Evolutionary conservation across 2,888 invertebrate species (phyloP).

Genomic region (Galerucella nymphaeae): DNA sequence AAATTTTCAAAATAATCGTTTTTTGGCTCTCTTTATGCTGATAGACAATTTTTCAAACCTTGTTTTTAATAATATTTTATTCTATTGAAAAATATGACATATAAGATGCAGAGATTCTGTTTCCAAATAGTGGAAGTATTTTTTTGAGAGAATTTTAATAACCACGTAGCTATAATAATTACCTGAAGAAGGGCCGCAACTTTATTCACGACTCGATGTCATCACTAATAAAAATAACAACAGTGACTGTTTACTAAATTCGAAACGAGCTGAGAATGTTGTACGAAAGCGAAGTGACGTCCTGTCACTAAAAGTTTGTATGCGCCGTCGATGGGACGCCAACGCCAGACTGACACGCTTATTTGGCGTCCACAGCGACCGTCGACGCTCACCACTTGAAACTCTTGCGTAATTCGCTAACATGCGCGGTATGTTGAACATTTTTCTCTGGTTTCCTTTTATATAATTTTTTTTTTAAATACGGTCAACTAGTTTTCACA

Average conservation of each 20-base stretch:
- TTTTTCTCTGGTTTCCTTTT: constrained; percentile 9
- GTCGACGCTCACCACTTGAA: constrained; percentile 35
- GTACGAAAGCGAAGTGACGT: constrained; percentile 12
- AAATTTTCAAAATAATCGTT: too few species aligned
- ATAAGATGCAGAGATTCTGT: too few species aligned
- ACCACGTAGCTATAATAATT: background rate
- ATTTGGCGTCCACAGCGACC: constrained; percentile 42
- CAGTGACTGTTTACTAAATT: constrained; percentile 5
- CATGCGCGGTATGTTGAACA: constrained; percentile 35
- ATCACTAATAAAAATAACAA: constrained; percentile 1
- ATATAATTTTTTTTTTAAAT: background rate
- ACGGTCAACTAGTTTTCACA: constrained; percentile 3
- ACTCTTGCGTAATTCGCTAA: constrained; percentile 41
- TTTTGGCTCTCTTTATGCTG: too few species aligned
- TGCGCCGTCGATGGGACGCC: constrained; percentile 23
- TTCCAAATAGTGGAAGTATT: too few species aligned
- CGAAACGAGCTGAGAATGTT: background rate
- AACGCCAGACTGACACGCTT: constrained; percentile 45
- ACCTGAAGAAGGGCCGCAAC: constrained; percentile 22
- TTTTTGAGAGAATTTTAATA: too few species aligned
- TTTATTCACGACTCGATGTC: background rate
- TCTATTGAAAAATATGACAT: too few species aligned
- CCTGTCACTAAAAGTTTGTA: constrained; percentile 3
- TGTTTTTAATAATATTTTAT: too few species aligned
- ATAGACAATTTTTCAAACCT: too few species aligned